phyloP scores from a whole-genome alignment of 2,797 vertebrate genomes.

The Manis crassicaudata region DNA sequence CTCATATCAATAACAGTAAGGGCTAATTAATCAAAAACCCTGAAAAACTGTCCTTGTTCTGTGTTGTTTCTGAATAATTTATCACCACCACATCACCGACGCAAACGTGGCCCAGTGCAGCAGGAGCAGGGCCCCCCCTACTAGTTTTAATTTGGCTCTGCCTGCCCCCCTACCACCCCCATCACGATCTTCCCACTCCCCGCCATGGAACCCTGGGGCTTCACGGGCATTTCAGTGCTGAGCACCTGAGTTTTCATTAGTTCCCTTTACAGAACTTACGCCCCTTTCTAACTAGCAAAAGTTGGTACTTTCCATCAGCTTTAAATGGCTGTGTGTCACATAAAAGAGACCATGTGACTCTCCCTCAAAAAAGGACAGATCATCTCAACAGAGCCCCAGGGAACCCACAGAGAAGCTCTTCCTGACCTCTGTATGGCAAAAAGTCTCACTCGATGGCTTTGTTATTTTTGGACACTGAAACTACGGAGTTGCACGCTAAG shows the following conservation, averaged over 20 bases:
- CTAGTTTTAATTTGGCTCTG: background rate
- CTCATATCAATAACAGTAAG: conserved; percentile 65
- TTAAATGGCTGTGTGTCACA: conserved; percentile 1
- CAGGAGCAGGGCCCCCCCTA: background rate
- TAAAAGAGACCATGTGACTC: background rate
- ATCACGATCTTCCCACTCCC: background rate
- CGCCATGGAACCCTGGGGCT: background rate
- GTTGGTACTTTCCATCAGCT: background rate
- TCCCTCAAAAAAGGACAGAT: conserved; percentile 6
- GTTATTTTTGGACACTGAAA: conserved; percentile 55
- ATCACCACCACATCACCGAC: background rate
- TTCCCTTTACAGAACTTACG: background rate
- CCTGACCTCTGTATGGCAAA: background rate
- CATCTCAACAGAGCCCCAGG: background rate
- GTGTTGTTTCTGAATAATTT: conserved; percentile 45
- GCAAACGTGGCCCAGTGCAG: background rate
- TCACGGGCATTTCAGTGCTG: background rate
- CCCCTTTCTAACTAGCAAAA: background rate
- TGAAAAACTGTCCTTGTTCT: conserved; percentile 44
- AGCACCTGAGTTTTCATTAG: background rate
- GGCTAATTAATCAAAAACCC: conserved; percentile 71
- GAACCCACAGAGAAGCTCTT: background rate
- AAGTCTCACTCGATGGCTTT: background rate
- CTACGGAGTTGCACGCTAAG: background rate
- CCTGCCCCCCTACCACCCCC: background rate